These are phyloP conservation scores for Dryococelus australis DNA, from an alignment of 2,888 invertebrate species.

Conservation along the genomic window DNA sequence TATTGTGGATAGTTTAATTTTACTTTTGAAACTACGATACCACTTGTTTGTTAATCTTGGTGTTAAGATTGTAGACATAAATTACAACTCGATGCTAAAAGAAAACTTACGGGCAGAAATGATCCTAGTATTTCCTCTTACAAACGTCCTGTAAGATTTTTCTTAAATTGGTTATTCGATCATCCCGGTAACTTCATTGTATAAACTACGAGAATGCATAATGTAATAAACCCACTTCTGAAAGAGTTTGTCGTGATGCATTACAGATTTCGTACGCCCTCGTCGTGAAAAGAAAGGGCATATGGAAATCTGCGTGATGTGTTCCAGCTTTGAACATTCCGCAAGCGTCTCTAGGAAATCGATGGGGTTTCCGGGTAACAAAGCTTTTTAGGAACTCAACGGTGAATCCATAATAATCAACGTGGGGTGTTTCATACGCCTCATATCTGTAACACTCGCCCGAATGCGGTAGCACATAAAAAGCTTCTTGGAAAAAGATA, in stretches of 20 bases:
- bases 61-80: too few relatives aligned
- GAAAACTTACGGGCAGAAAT: too few relatives aligned
- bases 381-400: not conserved
- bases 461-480: not conserved
- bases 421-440: not conserved
- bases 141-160: too few relatives aligned
- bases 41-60: too few relatives aligned
- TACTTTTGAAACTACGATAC: too few relatives aligned
- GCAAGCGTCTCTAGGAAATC: not conserved
- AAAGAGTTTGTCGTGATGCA: not conserved
- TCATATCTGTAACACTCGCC: not conserved
- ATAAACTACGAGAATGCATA: not conserved
- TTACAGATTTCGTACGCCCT: not conserved
- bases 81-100: too few relatives aligned
- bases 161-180: too few relatives aligned
- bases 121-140: too few relatives aligned
- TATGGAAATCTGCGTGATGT: not conserved
- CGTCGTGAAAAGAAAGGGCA: not conserved
- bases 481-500: not conserved
- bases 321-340: not conserved
- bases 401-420: not conserved
- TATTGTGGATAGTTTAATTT: too few relatives aligned
- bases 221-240: not conserved
- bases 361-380: not conserved
- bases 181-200: too few relatives aligned